These are phyloP conservation scores for Platysternon megacephalum DNA, from an alignment of 2,113 vertebrate genomes.

Conservation along the genomic window DNA sequence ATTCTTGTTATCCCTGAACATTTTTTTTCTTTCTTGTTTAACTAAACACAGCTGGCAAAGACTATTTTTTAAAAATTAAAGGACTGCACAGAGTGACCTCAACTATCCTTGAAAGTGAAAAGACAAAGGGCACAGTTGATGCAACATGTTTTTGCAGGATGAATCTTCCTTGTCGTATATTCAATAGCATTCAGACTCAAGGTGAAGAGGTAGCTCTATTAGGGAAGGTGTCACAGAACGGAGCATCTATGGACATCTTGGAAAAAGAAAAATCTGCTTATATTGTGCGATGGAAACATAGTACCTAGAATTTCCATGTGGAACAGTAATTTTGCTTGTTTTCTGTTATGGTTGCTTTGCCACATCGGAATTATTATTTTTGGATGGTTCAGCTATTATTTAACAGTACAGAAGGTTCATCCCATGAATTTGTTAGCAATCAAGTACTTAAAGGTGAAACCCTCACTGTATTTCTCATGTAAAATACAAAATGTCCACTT, in stretches of 20 bases:
- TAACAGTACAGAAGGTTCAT: not conserved
- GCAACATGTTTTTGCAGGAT: not conserved
- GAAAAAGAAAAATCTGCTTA: not conserved
- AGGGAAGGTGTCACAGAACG: not conserved
- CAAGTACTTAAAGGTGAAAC: not conserved
- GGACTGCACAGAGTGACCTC: not conserved
- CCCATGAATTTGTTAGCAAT: not conserved
- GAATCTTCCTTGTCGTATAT: not conserved
- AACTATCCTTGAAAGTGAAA: not conserved
- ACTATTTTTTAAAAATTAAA: not conserved
- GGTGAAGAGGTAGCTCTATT: not conserved
- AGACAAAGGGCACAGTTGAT: not conserved
- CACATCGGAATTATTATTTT: not conserved
- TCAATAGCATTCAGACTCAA: not conserved
- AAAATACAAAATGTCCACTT: conserved; percentile 17
- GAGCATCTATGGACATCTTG: not conserved
- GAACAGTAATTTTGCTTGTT: not conserved
- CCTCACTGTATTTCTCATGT: not conserved
- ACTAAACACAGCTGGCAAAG: not conserved
- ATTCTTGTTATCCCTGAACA: not conserved
- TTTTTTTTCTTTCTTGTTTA: not conserved
- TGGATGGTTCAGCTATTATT: not conserved
- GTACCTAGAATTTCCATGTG: not conserved
- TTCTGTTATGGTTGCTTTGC: not conserved
- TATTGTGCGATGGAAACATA: not conserved